phyloP scores from a whole-genome alignment of 2,113 vertebrate genomes.

The Peromyscus polionotus region DNA sequence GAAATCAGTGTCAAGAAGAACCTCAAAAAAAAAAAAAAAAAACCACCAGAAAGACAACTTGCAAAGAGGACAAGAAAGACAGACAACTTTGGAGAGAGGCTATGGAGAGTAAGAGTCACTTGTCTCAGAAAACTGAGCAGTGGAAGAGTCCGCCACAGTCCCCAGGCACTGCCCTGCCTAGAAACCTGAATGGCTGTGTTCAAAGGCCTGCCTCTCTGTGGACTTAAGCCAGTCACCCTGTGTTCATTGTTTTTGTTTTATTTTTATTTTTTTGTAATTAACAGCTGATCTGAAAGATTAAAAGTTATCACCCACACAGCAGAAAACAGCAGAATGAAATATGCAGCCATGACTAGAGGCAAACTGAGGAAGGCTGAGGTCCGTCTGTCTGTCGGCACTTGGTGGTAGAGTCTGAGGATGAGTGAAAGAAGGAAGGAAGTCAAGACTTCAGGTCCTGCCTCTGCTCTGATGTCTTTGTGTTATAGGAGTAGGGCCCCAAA shows the following conservation, averaged over 20 bases:
- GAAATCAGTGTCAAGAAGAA: slow-evolving; percentile 11
- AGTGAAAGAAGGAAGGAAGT: neutral
- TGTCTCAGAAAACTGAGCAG: neutral
- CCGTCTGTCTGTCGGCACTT: neutral
- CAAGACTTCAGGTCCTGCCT: neutral
- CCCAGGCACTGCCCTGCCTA: neutral
- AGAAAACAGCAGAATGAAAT: neutral
- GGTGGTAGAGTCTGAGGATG: neutral
- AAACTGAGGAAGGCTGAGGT: neutral
- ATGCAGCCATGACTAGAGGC: neutral
- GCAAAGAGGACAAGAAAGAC: neutral
- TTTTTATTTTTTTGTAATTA: neutral
- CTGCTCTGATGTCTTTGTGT: neutral
- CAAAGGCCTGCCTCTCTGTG: neutral
- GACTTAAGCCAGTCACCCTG: neutral
- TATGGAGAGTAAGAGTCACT: neutral
- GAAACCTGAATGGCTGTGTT: neutral
- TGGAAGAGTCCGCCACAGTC: no score
- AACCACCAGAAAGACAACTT: neutral
- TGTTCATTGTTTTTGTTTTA: neutral
- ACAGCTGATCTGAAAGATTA: neutral
- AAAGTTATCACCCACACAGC: neutral
- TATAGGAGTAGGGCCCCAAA: neutral
- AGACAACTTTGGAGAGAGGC: neutral
- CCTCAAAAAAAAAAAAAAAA: neutral